phyloP scores from a whole-genome alignment of 2,888 invertebrate species.

The Apodemia duryi region DNA sequence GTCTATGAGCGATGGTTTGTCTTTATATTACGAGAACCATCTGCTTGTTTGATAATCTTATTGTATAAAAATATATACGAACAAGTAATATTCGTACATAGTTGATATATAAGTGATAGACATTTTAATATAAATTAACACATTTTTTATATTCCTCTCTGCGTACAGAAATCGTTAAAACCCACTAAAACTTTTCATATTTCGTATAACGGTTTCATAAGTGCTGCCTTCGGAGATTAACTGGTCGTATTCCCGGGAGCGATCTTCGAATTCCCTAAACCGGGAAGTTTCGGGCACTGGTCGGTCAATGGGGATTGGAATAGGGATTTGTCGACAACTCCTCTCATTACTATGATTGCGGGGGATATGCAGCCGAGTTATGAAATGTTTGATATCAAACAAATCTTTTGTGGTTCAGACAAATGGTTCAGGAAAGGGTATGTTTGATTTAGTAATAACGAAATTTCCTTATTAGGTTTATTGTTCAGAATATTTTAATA shows the following conservation, averaged over 20 bases:
- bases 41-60: no score
- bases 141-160: background rate
- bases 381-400: slow-evolving; percentile 16
- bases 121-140: background rate
- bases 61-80: no score
- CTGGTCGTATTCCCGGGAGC: slow-evolving; percentile 31
- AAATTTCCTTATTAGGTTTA: slow-evolving; percentile 3
- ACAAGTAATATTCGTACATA: no score
- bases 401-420: slow-evolving; percentile 15
- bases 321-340: slow-evolving; percentile 50
- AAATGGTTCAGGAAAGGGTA: slow-evolving; percentile 1
- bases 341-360: slow-evolving; percentile 53
- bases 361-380: slow-evolving; percentile 17
- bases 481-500: slow-evolving; percentile 23
- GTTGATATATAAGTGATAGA: no score
- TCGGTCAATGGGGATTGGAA: slow-evolving; percentile 47
- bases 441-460: slow-evolving; percentile 6
- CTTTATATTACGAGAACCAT: no score
- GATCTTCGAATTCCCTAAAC: slow-evolving; percentile 40
- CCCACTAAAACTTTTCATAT: slow-evolving; percentile 33
- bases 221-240: slow-evolving; percentile 35
- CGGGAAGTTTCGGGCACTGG: slow-evolving; percentile 43
- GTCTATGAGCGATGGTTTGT: no score
- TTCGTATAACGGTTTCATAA: slow-evolving; percentile 32
- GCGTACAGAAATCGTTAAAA: slow-evolving; percentile 8